Percentiles rank a stretch among this genome's conserved stretches.
phyloP scores from a whole-genome alignment of 2,888 invertebrate species.

The Nomada goodeniana region DNA sequence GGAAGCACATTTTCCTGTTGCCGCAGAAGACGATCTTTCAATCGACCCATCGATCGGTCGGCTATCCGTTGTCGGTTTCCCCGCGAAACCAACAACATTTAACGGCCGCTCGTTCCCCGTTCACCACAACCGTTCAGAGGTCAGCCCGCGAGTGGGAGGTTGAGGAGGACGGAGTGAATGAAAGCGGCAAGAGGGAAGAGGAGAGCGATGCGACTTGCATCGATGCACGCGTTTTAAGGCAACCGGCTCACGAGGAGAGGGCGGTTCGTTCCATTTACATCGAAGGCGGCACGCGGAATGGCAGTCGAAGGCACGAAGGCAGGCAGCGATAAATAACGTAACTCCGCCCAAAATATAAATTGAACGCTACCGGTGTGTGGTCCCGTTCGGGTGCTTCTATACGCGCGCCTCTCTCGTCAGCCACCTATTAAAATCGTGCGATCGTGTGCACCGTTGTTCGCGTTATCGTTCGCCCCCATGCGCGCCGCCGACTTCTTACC shows the following conservation, averaged over 20 bases:
- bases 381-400: slow-evolving; percentile 64
- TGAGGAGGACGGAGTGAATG: slow-evolving; percentile 3
- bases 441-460: slow-evolving; percentile 38
- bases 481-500: slow-evolving; percentile 4
- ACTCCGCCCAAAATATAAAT: slow-evolving; percentile 82
- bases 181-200: neutral
- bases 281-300: slow-evolving; percentile 75
- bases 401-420: slow-evolving; percentile 47
- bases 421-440: slow-evolving; percentile 55
- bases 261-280: slow-evolving; percentile 75
- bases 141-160: slow-evolving; percentile 23
- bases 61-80: neutral
- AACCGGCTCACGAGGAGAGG: slow-evolving; percentile 60
- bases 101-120: slow-evolving; percentile 48
- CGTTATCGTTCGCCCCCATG: slow-evolving; percentile 50
- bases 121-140: slow-evolving; percentile 33
- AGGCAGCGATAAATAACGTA: slow-evolving; percentile 79
- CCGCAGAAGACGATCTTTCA: neutral
- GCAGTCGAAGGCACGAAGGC: slow-evolving; percentile 75
- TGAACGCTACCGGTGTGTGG: slow-evolving; percentile 82
- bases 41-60: neutral
- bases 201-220: slow-evolving; percentile 47
- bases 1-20: neutral
- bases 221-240: slow-evolving; percentile 61
- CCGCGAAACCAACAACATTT: slow-evolving; percentile 48